Conservation (phyloP, 2,888 invertebrate genomes). For the Ametastegia equiseti region DNA sequence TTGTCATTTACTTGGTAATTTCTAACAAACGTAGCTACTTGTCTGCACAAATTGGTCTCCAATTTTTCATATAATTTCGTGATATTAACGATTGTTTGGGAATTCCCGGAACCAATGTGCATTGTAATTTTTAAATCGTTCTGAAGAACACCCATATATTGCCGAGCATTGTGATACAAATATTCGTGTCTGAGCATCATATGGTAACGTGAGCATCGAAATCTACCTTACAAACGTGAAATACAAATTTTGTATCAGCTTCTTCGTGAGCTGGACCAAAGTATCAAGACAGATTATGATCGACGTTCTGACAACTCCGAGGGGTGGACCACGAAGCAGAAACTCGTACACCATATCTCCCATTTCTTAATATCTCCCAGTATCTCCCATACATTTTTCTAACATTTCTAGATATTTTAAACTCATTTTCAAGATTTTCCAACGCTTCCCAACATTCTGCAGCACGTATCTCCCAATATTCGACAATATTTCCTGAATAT, state of each 20-base stretch:
- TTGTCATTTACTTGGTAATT: slow-evolving; percentile 36
- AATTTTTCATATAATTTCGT: slow-evolving; percentile 44
- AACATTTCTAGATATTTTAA: too few species aligned
- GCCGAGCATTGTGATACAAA: slow-evolving; percentile 21
- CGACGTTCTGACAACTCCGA: slow-evolving; percentile 40
- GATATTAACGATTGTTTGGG: not conserved
- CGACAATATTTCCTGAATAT: too few species aligned
- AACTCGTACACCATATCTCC: too few species aligned
- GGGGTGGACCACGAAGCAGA: too few species aligned
- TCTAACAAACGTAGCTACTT: slow-evolving; percentile 47
- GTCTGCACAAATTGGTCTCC: slow-evolving; percentile 45
- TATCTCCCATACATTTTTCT: too few species aligned
- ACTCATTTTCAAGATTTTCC: too few species aligned
- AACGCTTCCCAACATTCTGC: too few species aligned
- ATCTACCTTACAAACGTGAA: slow-evolving; percentile 53
- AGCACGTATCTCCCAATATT: too few species aligned
- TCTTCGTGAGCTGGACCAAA: slow-evolving; percentile 57
- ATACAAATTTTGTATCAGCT: slow-evolving; percentile 59
- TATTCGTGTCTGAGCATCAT: slow-evolving; percentile 41
- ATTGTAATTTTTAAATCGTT: slow-evolving; percentile 9
- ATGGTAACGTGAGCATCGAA: slow-evolving; percentile 47
- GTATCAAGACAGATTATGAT: slow-evolving; percentile 45
- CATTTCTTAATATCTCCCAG: too few species aligned
- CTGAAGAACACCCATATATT: not conserved
- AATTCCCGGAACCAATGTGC: slow-evolving; percentile 15